These are phyloP conservation scores for Leptothorax acervorum DNA, from an alignment of 2,888 invertebrate genomes.

Conservation along the genomic window DNA sequence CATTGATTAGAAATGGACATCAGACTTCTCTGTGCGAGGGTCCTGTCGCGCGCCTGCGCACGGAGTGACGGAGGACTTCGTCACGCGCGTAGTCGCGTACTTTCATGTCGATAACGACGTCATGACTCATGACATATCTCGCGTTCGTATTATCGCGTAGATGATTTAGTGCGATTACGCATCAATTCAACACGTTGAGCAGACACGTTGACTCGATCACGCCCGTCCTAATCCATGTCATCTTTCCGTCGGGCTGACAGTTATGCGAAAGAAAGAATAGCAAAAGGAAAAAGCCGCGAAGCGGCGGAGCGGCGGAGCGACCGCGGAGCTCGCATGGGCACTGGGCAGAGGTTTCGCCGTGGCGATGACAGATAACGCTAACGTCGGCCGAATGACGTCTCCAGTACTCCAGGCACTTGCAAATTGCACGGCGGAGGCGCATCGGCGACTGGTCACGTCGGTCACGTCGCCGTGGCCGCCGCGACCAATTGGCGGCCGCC, in stretches of 20 bases:
- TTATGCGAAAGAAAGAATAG: no score
- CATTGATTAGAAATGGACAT: no score
- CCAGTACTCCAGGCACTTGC: no score
- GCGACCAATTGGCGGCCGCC: conserved; percentile 59
- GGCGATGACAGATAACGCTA: conserved; percentile 57
- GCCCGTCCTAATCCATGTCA: not conserved
- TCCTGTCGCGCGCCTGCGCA: conserved; percentile 14
- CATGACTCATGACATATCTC: not conserved
- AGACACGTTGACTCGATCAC: not conserved
- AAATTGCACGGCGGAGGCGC: conserved; percentile 36
- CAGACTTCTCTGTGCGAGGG: not conserved
- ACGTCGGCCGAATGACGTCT: conserved; percentile 57
- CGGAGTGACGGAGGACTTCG: no score
- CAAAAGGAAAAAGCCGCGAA: no score
- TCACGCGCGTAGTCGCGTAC: not conserved
- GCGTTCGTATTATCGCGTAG: no score
- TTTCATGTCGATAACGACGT: conserved; percentile 48
- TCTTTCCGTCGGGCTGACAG: not conserved
- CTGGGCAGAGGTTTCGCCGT: conserved; percentile 34
- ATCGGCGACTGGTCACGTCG: conserved; percentile 68
- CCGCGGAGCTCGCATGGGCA: no score
- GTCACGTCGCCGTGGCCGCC: conserved; percentile 64
- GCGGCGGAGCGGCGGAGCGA: no score
- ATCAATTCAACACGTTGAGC: conserved; percentile 14
- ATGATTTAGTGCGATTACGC: conserved; percentile 16